A percentile compares a stretch with the other conserved stretches of the same genome.
Conservation (phyloP, 2,797 vertebrate genomes). For the Anniella stebbinsi region DNA sequence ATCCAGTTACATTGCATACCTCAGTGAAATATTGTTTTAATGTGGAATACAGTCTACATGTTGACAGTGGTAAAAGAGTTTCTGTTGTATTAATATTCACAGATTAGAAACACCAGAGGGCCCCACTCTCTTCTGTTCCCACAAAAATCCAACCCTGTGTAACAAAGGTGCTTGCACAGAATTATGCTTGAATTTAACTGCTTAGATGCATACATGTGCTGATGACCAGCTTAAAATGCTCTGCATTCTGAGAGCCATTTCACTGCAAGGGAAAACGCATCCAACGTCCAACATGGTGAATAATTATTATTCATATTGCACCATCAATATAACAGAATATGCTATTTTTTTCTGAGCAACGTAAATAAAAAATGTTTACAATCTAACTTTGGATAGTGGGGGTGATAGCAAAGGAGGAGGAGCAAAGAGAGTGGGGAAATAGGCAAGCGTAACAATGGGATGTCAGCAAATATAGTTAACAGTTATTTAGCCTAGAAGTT, state of each 20-base stretch:
- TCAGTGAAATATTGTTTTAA: background rate
- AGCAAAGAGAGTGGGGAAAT: background rate
- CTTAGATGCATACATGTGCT: fast-evolving
- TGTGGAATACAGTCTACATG: background rate
- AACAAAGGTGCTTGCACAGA: slow-evolving; percentile 16
- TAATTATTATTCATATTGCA: background rate
- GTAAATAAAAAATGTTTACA: background rate
- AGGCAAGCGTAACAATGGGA: background rate
- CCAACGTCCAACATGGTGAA: background rate
- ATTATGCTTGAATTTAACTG: slow-evolving; percentile 4
- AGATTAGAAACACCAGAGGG: slow-evolving; percentile 20
- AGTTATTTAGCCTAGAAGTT: background rate
- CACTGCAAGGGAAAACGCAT: background rate
- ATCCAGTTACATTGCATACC: background rate
- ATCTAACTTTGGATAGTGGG: background rate
- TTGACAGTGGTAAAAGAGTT: background rate
- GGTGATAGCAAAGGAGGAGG: background rate
- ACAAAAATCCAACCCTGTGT: slow-evolving; percentile 5
- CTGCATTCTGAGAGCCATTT: background rate
- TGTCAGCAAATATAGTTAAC: background rate
- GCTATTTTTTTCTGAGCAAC: background rate
- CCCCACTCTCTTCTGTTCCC: slow-evolving; percentile 2
- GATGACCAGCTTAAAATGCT: background rate
- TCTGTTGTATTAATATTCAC: slow-evolving; percentile 21
- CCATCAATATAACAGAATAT: background rate